Conservation (phyloP, 2,113 vertebrate genomes). For the Thamnophis sirtalis region DNA sequence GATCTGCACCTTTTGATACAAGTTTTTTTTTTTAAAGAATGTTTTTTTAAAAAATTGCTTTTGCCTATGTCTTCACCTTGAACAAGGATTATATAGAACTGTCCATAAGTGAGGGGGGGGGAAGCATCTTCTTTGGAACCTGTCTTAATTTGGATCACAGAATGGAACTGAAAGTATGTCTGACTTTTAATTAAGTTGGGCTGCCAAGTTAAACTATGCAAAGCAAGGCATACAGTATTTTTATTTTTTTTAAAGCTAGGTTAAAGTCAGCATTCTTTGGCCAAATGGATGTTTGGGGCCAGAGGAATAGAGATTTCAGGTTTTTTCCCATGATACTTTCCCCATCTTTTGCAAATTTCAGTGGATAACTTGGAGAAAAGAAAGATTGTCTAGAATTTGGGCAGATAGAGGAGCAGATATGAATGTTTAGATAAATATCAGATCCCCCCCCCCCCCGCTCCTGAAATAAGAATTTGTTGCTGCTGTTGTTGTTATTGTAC, state of each 20-base stretch:
- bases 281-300: background rate
- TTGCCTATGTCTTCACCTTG: background rate
- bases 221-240: background rate
- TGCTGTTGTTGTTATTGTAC: accelerated
- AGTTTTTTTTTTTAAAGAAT: background rate
- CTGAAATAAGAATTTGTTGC: background rate
- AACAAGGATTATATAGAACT: background rate
- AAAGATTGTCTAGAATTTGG: constrained; percentile 11
- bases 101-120: background rate
- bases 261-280: background rate
- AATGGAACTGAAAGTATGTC: background rate
- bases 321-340: background rate
- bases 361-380: background rate
- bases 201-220: background rate
- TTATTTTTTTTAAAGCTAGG: too few species aligned
- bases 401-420: constrained; percentile 1
- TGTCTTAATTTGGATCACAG: background rate
- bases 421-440: background rate
- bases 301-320: constrained; percentile 7
- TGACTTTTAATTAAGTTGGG: background rate
- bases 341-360: constrained; percentile 6
- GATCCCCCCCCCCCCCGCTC: background rate
- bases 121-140: background rate
- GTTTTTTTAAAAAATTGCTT: background rate
- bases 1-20: background rate